Evolutionary conservation across 2,113 vertebrate genomes (phyloP), one percentile per base, ranked within the genome.

Genomic region (Tiliqua scincoides): DNA sequence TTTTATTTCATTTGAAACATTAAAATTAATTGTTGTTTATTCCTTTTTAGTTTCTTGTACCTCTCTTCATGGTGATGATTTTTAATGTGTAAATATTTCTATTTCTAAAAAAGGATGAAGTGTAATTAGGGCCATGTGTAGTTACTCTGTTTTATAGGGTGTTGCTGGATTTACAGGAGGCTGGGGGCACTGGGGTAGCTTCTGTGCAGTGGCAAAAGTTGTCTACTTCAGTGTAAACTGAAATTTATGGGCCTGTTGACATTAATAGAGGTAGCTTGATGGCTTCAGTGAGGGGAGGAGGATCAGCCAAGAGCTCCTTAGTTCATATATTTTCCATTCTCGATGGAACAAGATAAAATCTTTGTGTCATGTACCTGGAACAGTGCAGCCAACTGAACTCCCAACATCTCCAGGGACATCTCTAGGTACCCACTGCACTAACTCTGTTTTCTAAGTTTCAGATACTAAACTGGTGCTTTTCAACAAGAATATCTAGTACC

Each of bases 311-410:
- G 96, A 96, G 82, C 89, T 93, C 89, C 89, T 80, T 79, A 83
- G 67, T 93, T 84, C 93, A 63, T 89, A 67, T 89, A 90, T 95
- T 96, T 93, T 92, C 92, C 94, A 80, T 85, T 88, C 87, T 94
- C 94, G 93, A 87, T 92, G 94, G 95, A 95, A 96, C 90, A 85
- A 86, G 88, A 90, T 95, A 96, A 96, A 97, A 97, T 96, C 95
- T 93, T 78, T 12, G 61, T 72, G 86, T 72, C n/a, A 8, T 57
- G 23, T 70, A 79, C 88, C 92, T 93, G 89, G 86, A 85, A 57
- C 9, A 52, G 52, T 73, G 90, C 89, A 92, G 61, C 89, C 90
- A 21, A 2, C 4, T n/a, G 89, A 89, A 86, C 90, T 87, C 14
- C 72, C 27, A 23, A 83, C 37, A 62, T 30, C 94, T 84, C 90